A percentile compares a stretch with the other conserved stretches of the same genome.
These are phyloP conservation scores for Diglossa cyanea DNA, from an alignment of 2,797 vertebrate species.

Conservation along the genomic window DNA sequence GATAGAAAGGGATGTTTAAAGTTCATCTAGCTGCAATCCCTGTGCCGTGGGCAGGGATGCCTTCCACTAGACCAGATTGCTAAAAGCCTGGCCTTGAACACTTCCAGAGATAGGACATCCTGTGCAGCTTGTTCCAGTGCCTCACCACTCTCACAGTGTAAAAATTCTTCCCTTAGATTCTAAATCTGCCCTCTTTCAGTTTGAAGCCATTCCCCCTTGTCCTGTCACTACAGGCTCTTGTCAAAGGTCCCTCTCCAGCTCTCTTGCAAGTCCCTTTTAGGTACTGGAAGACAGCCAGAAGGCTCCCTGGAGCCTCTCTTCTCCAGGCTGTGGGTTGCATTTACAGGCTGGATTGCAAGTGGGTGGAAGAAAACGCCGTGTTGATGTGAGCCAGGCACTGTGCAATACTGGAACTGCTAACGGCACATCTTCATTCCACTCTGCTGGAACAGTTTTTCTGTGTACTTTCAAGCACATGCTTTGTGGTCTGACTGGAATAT, in stretches of 20 bases:
- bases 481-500: constrained; percentile 1
- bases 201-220: neutral
- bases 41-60: neutral
- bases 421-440: neutral
- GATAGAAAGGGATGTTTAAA: neutral
- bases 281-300: neutral
- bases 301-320: neutral
- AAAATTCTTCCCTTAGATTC: neutral
- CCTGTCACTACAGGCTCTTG: neutral
- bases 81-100: neutral
- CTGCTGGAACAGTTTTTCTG: neutral
- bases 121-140: neutral
- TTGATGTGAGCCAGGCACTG: neutral
- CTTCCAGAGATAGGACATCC: neutral
- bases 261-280: neutral
- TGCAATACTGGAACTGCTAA: neutral
- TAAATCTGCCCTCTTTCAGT: neutral
- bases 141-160: neutral
- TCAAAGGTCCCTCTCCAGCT: neutral
- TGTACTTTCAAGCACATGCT: neutral
- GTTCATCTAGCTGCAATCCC: neutral
- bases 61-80: neutral
- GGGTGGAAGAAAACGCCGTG: neutral
- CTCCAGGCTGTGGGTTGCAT: neutral
- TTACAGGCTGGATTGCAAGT: neutral